A percentile compares a stretch with the other conserved stretches of the same genome.
phyloP scores from a whole-genome alignment of 2,888 invertebrate species.

The Meganola albula region DNA sequence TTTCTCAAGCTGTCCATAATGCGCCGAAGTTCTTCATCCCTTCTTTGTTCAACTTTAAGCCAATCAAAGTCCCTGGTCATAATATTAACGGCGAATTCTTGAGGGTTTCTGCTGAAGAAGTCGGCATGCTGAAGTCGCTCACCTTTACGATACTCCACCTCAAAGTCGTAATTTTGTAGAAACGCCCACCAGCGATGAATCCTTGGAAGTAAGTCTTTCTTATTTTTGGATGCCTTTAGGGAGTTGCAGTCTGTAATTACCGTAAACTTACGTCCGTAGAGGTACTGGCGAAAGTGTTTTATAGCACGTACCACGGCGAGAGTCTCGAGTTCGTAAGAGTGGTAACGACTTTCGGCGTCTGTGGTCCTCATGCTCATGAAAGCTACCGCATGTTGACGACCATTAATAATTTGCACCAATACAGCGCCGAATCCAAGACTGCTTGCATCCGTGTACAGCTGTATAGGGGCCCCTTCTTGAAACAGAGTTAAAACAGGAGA shows the following conservation, averaged over 20 bases:
- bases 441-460: slow-evolving; percentile 8
- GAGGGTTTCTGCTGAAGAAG: slow-evolving; percentile 26
- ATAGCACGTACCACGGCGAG: slow-evolving; percentile 19
- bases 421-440: slow-evolving; percentile 5
- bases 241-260: slow-evolving; percentile 27
- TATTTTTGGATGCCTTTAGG: slow-evolving; percentile 23
- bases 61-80: slow-evolving; percentile 15
- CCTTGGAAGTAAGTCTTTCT: slow-evolving; percentile 4
- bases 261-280: slow-evolving; percentile 14
- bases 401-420: slow-evolving; percentile 2
- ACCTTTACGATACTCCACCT: slow-evolving; percentile 23
- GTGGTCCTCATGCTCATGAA: slow-evolving; percentile 19
- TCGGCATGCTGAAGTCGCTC: slow-evolving; percentile 22
- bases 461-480: slow-evolving; percentile 9
- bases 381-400: slow-evolving; percentile 5
- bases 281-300: slow-evolving; percentile 29
- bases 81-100: slow-evolving; percentile 11
- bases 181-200: slow-evolving; percentile 33
- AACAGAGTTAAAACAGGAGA: slow-evolving; percentile 4
- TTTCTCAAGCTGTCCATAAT: slow-evolving; percentile 1
- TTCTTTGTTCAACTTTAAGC: slow-evolving; percentile 6
- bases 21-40: slow-evolving; percentile 3
- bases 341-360: slow-evolving; percentile 16
- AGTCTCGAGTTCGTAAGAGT: slow-evolving; percentile 15
- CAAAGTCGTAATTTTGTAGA: slow-evolving; percentile 25